phyloP scores from a whole-genome alignment of 2,113 vertebrate species.

The Proteles cristata region DNA sequence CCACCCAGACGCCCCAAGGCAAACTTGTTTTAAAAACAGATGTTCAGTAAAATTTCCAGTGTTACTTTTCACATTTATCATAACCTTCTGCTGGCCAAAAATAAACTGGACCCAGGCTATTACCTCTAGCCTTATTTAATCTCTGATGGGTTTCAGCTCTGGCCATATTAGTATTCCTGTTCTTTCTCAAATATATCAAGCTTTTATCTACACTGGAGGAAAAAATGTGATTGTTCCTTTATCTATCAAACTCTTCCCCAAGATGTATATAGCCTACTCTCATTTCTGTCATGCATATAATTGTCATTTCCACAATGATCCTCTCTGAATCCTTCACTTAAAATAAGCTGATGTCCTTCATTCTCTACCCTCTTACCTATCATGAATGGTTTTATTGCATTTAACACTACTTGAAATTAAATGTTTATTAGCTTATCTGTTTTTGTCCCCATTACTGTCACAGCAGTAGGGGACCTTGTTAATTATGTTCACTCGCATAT shows the following conservation, averaged over 20 bases:
- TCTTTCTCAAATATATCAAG: neutral
- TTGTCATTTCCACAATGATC: neutral
- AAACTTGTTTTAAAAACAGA: neutral
- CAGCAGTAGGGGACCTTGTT: neutral
- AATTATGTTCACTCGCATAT: neutral
- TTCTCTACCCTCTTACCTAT: neutral
- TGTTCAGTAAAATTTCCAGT: neutral
- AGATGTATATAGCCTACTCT: neutral
- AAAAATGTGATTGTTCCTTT: neutral
- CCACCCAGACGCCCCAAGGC: no score
- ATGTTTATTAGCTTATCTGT: neutral
- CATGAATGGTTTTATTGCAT: neutral
- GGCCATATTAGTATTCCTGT: neutral
- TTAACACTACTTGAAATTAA: neutral
- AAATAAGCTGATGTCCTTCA: neutral
- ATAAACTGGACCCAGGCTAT: neutral
- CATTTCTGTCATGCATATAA: neutral
- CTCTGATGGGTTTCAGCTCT: neutral
- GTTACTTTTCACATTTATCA: neutral
- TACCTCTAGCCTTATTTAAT: neutral
- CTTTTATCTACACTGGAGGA: neutral
- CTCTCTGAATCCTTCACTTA: neutral
- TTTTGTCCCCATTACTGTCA: neutral
- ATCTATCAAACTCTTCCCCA: neutral
- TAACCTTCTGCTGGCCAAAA: neutral